Percentiles rank a stretch among this genome's conserved stretches.
Evolutionary conservation across 1,140 invertebrate species (phyloP).

Genomic region (Chrysoperla carnea): DNA sequence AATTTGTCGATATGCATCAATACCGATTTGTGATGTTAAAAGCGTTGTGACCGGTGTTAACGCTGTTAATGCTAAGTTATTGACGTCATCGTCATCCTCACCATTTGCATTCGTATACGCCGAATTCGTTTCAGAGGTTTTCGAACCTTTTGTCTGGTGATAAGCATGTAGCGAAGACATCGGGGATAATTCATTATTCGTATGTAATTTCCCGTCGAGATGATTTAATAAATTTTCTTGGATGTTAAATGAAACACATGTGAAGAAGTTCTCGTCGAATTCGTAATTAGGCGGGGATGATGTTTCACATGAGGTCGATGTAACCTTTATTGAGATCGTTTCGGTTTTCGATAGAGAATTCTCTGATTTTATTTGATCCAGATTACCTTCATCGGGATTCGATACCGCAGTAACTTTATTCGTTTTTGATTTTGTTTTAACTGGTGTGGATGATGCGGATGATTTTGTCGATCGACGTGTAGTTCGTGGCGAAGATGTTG

Average conservation of each 20-base stretch:
- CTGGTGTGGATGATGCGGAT: background rate
- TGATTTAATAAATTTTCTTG: conserved; percentile 41
- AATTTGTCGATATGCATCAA: conserved; percentile 20
- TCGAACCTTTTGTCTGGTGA: conserved; percentile 17
- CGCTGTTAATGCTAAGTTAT: conserved; percentile 29
- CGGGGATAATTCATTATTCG: too few relatives aligned
- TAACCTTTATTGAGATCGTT: background rate
- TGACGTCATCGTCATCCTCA: conserved; percentile 14
- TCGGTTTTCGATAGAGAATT: conserved; percentile 3
- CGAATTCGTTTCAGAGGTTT: conserved; percentile 15
- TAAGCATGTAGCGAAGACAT: conserved; percentile 15
- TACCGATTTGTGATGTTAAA: conserved; percentile 16
- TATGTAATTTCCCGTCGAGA: conserved; percentile 37
- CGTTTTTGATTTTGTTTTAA: background rate
- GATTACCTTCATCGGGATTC: background rate
- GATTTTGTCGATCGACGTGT: background rate
- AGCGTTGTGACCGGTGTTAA: conserved; percentile 26
- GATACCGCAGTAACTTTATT: background rate
- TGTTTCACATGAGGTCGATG: background rate
- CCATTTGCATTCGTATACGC: conserved; percentile 7
- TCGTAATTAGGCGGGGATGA: conserved; percentile 1
- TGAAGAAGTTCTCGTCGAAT: conserved; percentile 3
- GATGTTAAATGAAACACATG: conserved; percentile 31
- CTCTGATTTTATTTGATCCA: conserved; percentile 4
- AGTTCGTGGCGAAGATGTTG: background rate